Evolutionary conservation across 2,113 vertebrate species (phyloP).

Genomic region (Ailuropoda melanoleuca): DNA sequence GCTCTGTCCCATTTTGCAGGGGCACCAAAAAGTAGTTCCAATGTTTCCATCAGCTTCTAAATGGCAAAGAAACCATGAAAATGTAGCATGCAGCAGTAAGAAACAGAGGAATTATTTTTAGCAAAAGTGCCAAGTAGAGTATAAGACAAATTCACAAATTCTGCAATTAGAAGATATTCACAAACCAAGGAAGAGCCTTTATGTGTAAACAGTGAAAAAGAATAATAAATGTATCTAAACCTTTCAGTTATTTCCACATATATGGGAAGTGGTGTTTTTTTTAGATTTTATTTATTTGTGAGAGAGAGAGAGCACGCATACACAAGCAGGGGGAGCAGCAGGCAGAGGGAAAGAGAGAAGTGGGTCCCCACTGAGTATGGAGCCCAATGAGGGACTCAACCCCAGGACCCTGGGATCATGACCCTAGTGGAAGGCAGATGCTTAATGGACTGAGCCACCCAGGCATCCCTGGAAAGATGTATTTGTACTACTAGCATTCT

Average conservation of each 20-base stretch:
- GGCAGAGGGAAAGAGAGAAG: neutral
- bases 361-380: no score
- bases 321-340: neutral
- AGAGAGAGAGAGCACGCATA: neutral
- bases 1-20: neutral
- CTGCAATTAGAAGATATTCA: constrained; percentile 10
- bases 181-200: constrained; percentile 15
- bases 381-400: neutral
- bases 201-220: neutral
- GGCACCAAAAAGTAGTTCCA: neutral
- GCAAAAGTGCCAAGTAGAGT: neutral
- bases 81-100: neutral
- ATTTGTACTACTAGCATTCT: neutral
- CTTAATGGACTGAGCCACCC: neutral
- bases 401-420: neutral
- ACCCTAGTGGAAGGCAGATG: neutral
- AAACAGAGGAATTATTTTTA: constrained; percentile 32
- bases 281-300: neutral
- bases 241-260: neutral
- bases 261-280: neutral
- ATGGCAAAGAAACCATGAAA: constrained; percentile 2
- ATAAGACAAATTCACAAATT: neutral
- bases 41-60: neutral
- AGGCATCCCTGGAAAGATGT: neutral
- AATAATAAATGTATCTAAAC: neutral